These are phyloP conservation scores for Microcebus murinus DNA, from an alignment of 2,113 vertebrate genomes.

Conservation along the genomic window DNA sequence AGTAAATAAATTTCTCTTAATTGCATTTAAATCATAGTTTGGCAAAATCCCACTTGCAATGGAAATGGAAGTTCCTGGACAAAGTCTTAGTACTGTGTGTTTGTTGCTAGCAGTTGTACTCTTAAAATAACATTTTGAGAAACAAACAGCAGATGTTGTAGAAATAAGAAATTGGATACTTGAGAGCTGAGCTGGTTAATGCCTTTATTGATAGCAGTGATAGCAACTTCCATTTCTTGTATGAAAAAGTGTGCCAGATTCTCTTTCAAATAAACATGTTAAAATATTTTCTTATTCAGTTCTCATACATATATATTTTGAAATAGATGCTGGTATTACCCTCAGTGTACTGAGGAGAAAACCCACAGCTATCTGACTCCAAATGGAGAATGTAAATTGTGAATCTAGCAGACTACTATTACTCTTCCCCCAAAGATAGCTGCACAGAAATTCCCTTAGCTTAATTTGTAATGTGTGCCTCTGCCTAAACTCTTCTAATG, in stretches of 20 bases:
- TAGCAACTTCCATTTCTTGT: not conserved
- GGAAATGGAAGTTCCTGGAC: not conserved
- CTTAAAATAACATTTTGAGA: constrained; percentile 36
- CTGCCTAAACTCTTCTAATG: constrained; percentile 22
- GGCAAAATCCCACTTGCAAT: not conserved
- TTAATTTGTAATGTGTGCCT: constrained; percentile 21
- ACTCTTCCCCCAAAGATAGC: not conserved
- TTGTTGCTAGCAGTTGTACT: not conserved
- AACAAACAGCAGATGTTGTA: constrained; percentile 44
- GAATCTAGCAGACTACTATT: not conserved
- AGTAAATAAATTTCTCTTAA: not conserved
- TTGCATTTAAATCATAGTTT: not conserved
- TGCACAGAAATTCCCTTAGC: not conserved
- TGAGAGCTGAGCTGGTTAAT: constrained; percentile 21
- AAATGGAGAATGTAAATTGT: not conserved
- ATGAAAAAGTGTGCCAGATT: not conserved
- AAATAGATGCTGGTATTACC: not conserved
- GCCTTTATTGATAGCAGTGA: not conserved
- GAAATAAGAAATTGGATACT: constrained; percentile 32
- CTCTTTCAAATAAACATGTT: not conserved
- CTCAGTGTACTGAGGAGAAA: not conserved
- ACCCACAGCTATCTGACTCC: not conserved
- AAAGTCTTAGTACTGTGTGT: not conserved
- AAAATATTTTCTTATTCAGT: constrained; percentile 25
- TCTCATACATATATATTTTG: not conserved